These are phyloP conservation scores for Lerema accius DNA, from an alignment of 1,140 invertebrate genomes.

Conservation along the genomic window DNA sequence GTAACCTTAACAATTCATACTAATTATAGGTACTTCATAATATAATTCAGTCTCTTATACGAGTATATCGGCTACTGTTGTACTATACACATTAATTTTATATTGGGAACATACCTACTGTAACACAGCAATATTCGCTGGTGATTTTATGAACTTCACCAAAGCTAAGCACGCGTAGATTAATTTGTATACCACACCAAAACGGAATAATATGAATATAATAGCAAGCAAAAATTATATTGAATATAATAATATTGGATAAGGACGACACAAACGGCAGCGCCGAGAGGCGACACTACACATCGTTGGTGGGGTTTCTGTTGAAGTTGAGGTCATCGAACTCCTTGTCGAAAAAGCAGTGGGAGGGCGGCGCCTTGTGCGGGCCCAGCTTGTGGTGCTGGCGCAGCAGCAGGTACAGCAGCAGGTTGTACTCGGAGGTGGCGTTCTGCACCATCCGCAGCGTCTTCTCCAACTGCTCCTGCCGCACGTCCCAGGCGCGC, in stretches of 20 bases:
- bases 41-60: too few species aligned
- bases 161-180: too few species aligned
- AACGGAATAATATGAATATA: too few species aligned
- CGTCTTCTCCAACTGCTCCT: constrained; percentile 62
- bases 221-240: constrained; percentile 22
- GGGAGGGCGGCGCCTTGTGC: constrained; percentile 37
- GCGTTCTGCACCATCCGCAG: constrained; percentile 61
- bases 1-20: too few species aligned
- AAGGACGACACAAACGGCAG: neutral
- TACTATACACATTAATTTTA: too few species aligned
- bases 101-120: too few species aligned
- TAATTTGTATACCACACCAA: too few species aligned
- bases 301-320: constrained; percentile 38
- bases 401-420: constrained; percentile 64
- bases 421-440: constrained; percentile 69
- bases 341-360: constrained; percentile 51
- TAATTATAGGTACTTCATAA: too few species aligned
- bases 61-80: too few species aligned
- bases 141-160: too few species aligned
- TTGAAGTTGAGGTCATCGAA: constrained; percentile 45
- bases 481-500: constrained; percentile 61
- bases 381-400: constrained; percentile 46
- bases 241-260: constrained; percentile 1
- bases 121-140: too few species aligned
- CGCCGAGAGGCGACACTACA: constrained; percentile 1